Base-by-base conservation (phyloP, 1,140 invertebrate genomes). In the Drosophila littoralis region DNA sequence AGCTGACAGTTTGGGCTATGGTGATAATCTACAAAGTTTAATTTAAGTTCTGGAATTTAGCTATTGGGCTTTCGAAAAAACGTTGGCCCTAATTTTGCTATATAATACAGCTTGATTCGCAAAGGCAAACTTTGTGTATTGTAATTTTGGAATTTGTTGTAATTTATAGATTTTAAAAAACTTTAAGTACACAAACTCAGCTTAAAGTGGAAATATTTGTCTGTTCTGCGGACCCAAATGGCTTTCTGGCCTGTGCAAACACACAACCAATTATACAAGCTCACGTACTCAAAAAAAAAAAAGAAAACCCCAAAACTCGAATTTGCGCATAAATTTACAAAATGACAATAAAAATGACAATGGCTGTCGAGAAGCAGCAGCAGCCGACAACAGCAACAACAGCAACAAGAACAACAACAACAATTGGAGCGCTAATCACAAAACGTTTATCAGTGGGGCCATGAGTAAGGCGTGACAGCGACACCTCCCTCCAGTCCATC, bases 321-420 rank as follows among this genome's bases (percentile, higher is more conserved):
- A 81, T 78, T 82, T 82, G 69, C 70, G 79, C 79, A 82, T 82
- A 82, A 82, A 82, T 82, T 82, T 82, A 57, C 75, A 77, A 81
- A 81, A 78, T 81, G 60, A 81, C 78, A 81, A 81, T 72, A 81
- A 81, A 77, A 81, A 77, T 81, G 74, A 74, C 77, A 79, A 79
- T 61, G 58, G 57, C 68, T 28, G 60, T 52, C 42, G 48, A 17
- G 46, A 36, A 12, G 58, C 54, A n/a, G 60, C 73, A 50, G 22
- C 46, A 50, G 5, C 69, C 48, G 40, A 43, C 46, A 63, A 36
- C 55, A 65, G 36, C 64, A 70, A 51, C 75, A 74, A 75, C 54
- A 52, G 79, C 64, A 50, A 51, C 15, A 51, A 51, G 35, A 51
- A 40, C 36, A 64, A 42, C 15, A 51, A 51, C 46, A 51, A 40